A percentile compares a stretch with the other conserved stretches of the same genome.
These are phyloP conservation scores for Diglossa cyanea DNA, from an alignment of 2,797 vertebrate species.

Conservation along the genomic window DNA sequence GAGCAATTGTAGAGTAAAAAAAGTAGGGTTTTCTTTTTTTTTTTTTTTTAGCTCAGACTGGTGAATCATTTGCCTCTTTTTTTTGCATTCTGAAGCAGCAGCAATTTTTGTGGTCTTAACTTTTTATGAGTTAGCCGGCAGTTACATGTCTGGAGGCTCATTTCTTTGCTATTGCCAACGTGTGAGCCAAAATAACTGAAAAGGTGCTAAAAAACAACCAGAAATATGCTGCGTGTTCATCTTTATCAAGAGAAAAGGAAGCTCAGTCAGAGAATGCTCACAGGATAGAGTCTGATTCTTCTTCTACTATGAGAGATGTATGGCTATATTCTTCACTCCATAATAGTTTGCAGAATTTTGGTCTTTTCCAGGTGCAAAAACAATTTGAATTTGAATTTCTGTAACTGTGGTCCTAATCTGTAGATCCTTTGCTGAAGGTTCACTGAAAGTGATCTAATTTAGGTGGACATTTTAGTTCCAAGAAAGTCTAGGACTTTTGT, in stretches of 20 bases:
- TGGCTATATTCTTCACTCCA: background rate
- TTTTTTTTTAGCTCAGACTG: background rate
- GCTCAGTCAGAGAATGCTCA: background rate
- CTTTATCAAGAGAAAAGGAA: background rate
- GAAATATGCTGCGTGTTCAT: background rate
- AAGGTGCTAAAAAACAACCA: background rate
- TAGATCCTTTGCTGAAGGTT: background rate
- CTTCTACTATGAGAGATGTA: background rate
- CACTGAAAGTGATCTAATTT: background rate
- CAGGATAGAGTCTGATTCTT: background rate
- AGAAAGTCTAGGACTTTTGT: background rate
- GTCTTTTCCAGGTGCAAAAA: background rate
- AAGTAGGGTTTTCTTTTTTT: rapidly evolving
- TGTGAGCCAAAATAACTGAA: background rate
- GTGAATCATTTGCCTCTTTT: background rate
- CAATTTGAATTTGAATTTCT: background rate
- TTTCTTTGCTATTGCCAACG: background rate
- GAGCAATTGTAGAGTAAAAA: background rate
- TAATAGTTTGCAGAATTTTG: background rate
- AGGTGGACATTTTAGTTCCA: background rate
- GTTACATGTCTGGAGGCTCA: background rate
- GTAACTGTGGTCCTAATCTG: background rate
- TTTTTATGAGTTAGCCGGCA: background rate
- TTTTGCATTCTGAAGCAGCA: background rate
- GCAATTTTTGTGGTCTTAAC: background rate